These are phyloP conservation scores for Caretta caretta DNA, from an alignment of 2,113 vertebrate species.

Conservation along the genomic window DNA sequence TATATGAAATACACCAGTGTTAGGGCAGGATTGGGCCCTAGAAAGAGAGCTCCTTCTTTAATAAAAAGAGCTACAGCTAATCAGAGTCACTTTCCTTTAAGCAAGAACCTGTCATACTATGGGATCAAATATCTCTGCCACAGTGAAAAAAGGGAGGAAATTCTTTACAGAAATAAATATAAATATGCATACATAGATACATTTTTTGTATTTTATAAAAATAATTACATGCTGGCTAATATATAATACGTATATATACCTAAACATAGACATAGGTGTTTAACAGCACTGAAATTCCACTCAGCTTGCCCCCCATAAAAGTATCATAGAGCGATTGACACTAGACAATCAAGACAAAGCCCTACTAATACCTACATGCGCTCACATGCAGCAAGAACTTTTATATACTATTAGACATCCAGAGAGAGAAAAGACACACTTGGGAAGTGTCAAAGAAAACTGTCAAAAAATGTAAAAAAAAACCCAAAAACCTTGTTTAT, in stretches of 20 bases:
- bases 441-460: background rate
- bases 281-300: background rate
- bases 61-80: background rate
- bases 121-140: background rate
- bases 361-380: background rate
- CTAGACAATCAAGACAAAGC: background rate
- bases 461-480: background rate
- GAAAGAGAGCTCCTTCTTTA: background rate
- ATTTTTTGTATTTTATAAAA: no score
- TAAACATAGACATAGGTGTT: background rate
- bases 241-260: background rate
- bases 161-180: background rate
- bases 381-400: background rate
- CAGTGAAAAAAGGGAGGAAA: background rate
- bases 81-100: background rate
- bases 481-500: background rate
- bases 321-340: background rate
- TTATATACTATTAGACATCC: background rate
- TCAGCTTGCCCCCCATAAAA: background rate
- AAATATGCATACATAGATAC: background rate
- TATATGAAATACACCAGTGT: constrained; percentile 46
- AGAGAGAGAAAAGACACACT: background rate
- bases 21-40: background rate
- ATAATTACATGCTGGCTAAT: background rate
- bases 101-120: background rate